phyloP scores from a whole-genome alignment of 2,797 vertebrate species.

The Prunella strophiata region DNA sequence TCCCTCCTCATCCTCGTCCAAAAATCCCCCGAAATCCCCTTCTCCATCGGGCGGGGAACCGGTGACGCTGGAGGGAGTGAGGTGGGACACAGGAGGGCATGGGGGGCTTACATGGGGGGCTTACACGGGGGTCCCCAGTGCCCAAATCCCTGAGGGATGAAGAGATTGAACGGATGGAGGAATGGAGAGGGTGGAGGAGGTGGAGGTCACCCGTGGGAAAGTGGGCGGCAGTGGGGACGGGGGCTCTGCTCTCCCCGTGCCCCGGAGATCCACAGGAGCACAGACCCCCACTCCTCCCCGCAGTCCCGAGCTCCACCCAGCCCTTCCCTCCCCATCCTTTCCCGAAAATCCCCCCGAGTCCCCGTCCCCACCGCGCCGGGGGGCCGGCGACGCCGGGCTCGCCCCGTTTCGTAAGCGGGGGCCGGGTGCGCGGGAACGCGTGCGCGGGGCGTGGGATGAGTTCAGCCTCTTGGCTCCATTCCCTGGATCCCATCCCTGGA shows the following conservation, averaged over 20 bases:
- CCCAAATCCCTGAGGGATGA: background rate
- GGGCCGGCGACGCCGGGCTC: background rate
- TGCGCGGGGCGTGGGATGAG: conserved; percentile 42
- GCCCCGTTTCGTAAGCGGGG: conserved; percentile 26
- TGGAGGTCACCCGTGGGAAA: background rate
- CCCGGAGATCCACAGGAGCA: accelerated
- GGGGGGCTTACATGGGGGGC: background rate
- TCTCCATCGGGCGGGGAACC: background rate
- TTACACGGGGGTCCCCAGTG: background rate
- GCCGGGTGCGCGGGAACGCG: background rate
- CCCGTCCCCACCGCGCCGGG: background rate
- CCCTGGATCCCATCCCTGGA: conserved; percentile 51
- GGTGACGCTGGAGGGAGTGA: background rate
- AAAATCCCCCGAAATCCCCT: background rate
- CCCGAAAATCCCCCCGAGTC: background rate
- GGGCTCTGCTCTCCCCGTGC: background rate
- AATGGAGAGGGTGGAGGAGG: background rate
- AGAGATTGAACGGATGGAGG: background rate
- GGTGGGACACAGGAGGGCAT: background rate
- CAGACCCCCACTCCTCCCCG: accelerated
- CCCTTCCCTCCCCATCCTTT: background rate
- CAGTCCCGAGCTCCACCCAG: background rate
- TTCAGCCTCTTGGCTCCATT: background rate
- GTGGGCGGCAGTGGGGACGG: accelerated
- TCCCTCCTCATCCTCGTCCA: background rate